phyloP scores from a whole-genome alignment of 2,888 invertebrate species.

The Polydrusus cervinus region DNA sequence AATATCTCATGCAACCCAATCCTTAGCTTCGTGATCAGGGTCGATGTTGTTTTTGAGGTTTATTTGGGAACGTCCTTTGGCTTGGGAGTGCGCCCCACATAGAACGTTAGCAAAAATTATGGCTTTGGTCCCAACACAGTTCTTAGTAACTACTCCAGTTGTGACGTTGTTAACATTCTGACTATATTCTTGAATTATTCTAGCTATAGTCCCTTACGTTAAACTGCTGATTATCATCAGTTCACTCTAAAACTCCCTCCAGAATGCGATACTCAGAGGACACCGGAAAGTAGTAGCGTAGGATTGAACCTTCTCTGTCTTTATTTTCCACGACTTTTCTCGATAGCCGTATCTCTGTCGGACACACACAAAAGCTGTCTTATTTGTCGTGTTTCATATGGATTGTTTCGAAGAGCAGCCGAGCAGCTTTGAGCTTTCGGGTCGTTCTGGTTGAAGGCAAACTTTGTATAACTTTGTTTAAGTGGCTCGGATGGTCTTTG shows the following conservation, averaged over 20 bases:
- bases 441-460: conserved; percentile 39
- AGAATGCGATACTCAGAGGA: conserved; percentile 30
- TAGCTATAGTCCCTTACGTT: background rate
- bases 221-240: background rate
- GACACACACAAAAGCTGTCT: conserved; percentile 28
- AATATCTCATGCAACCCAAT: no score
- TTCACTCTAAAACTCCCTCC: conserved; percentile 23
- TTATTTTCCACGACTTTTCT: background rate
- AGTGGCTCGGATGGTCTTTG: conserved; percentile 42
- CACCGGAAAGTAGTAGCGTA: conserved; percentile 35
- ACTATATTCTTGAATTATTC: no score
- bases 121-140: no score
- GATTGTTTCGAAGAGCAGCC: conserved; percentile 41
- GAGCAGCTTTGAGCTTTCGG: conserved; percentile 37
- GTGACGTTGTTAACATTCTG: no score
- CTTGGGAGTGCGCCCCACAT: no score
- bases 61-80: no score
- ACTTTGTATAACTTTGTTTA: conserved; percentile 42
- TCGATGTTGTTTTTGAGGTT: no score
- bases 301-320: conserved; percentile 28
- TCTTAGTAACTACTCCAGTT: no score
- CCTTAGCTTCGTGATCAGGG: no score
- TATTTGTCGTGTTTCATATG: conserved; percentile 46
- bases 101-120: no score
- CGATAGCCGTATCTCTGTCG: background rate